Base-by-base conservation (phyloP, 53 echinoderm and acorn worm species). In the Crossaster papposus region DNA sequence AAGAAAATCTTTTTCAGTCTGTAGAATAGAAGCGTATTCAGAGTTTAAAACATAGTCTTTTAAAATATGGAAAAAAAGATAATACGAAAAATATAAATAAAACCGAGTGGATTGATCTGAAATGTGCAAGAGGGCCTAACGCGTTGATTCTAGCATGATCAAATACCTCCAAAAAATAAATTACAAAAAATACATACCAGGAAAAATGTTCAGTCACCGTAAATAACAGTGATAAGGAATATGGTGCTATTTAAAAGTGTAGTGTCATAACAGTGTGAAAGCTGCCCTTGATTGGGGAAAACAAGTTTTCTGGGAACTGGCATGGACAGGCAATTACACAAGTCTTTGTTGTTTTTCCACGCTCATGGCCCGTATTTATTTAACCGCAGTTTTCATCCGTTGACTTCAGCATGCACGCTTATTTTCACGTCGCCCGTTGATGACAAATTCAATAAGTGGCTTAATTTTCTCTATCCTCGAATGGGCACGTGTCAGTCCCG, bases 381-480 rank as follows among this genome's bases (percentile, higher is more conserved):
- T 58, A 58, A 58, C 58, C 68, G 17, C 62, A 68, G 68, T 68
- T 26, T 26, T 28, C 68, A 68, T 68, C 68, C 68, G 11, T 68
- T 23, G 68, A 68, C 10, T 26, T 68, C 68, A 14, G 64, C 53
- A 52, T 7, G 44, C 28, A 28, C 4, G 68, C 28, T 68, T 28
- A 68, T 74, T 24, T 36, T 78, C 50, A 22, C 78, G 36, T 78
- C 37, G 44, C 44, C 44, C 44, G 32, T 72, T 72, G 51, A 51
- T 84, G 84, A 54, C 84, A 84, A 32, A 31, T 33, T 84, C 84
- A 36, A 71, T 71, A 84, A 72, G 24, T 51, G 78, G 44, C 17
- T 72, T n/a, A 73, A 84, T 84, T 72, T 44, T 84, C 73, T 84
- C 84, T 53, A 72, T 84, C 52, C 52, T 44, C 17, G 51, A 14